phyloP scores from a whole-genome alignment of 2,797 vertebrate genomes.

The Eleutherodactylus coqui region DNA sequence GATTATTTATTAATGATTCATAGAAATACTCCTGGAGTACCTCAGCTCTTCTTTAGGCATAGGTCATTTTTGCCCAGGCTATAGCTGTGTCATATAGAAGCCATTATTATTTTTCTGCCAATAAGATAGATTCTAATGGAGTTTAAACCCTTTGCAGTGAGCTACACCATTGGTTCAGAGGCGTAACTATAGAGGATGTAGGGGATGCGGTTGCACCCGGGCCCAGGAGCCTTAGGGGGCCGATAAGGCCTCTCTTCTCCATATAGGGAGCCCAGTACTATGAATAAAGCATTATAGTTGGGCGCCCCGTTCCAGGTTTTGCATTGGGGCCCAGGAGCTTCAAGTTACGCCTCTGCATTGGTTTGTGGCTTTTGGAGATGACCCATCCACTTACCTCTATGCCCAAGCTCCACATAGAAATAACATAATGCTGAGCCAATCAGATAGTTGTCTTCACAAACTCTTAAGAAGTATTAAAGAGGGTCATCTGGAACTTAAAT shows the following conservation, averaged over 20 bases:
- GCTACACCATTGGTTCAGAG: background rate
- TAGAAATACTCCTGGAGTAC: background rate
- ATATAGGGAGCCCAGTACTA: too few species aligned
- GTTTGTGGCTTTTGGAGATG: background rate
- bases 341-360: too few species aligned
- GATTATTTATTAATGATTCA: constrained; percentile 35
- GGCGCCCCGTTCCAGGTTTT: too few species aligned
- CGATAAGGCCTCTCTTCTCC: too few species aligned
- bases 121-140: background rate
- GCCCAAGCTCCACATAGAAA: background rate
- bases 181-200: background rate
- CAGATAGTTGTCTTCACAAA: too few species aligned
- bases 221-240: too few species aligned
- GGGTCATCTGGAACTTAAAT: too few species aligned
- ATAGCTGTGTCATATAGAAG: background rate
- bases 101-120: background rate
- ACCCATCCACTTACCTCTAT: background rate
- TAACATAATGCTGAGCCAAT: background rate
- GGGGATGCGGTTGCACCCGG: too few species aligned
- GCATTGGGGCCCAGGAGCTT: too few species aligned
- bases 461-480: too few species aligned
- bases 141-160: background rate
- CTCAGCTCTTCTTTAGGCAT: background rate
- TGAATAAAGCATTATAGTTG: too few species aligned
- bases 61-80: background rate